Evolutionary conservation across 2,113 vertebrate species (phyloP).

Genomic region (Neogale vison): DNA sequence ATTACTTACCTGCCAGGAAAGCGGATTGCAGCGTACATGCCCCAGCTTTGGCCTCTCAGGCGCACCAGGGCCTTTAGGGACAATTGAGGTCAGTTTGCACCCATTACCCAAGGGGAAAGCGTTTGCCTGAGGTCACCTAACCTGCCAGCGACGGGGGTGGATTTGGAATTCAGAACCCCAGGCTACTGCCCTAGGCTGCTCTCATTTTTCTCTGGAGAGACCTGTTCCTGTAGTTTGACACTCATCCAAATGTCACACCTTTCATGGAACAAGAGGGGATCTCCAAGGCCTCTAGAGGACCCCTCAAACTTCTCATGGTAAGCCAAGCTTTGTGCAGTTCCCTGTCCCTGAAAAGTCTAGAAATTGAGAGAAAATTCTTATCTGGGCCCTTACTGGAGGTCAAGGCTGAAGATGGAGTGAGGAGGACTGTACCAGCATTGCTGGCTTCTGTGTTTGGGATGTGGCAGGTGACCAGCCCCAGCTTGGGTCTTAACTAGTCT

Average conservation of each 20-base stretch:
- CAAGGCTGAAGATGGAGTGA: not conserved
- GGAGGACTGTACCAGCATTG: constrained; percentile 19
- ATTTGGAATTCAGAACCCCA: not conserved
- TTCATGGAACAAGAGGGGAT: not conserved
- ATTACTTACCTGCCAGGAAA: constrained; percentile 28
- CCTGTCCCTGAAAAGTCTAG: not conserved
- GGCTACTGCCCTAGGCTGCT: not conserved
- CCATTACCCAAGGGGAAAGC: not conserved
- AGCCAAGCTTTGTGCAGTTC: not conserved
- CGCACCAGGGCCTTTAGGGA: not conserved
- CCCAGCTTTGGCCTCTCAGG: not conserved
- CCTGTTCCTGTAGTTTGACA: not conserved
- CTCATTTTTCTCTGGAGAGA: constrained; percentile 51
- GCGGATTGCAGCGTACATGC: not conserved
- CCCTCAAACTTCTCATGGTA: not conserved
- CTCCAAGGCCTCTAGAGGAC: not conserved
- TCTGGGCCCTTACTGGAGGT: not conserved
- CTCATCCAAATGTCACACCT: not conserved
- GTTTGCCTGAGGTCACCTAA: not conserved
- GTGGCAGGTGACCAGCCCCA: not conserved
- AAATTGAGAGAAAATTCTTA: constrained; percentile 42
- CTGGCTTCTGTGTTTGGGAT: not conserved
- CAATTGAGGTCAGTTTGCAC: not conserved
- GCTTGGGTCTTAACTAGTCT: not conserved
- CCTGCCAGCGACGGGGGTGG: not conserved